Base-by-base conservation (phyloP, 2,113 vertebrate genomes). In the Amphiprion percula region DNA sequence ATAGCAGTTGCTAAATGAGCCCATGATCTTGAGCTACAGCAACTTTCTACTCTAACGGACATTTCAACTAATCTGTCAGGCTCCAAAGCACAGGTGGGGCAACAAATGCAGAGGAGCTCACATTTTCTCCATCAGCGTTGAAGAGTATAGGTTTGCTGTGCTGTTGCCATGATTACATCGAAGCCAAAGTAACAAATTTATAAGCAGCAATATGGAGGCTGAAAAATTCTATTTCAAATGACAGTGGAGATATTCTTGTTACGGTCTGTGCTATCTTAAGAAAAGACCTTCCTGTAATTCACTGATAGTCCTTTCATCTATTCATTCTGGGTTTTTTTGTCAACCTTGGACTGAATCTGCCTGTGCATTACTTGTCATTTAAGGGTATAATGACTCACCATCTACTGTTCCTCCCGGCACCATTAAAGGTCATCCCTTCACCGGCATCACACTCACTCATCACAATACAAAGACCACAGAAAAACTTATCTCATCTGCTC, bases 351-450 rank as follows among this genome's bases (percentile, higher is more conserved):
- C 83, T 54, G 67, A 87, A 67, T 82, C 58, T 1, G 46, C 65
- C 67, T 55, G 55, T 50, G 68, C 60, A 74, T 87, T 79, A 74
- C 60, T 83, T 82, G 88, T 92, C 90, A 77, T 88, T 87, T 87
- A 84, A 66, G 68, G 72, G 71, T 77, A 76, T 86, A 89, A 89
- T 86, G 88, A 83, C 77, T 82, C 77, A 89, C 82, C 74, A 80
- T 81, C 78, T 67, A 46, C 59, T 78, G 83, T 53, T 76, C 77
- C 80, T 82, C 67, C 55, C 50, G 76, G 85, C 82, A 56, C 68
- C 73, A 72, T 84, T 63, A 90, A 90, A 93, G 89, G 87, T 90
- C 90, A 84, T 80, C 63, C 37, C 63, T 78, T 75, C 72, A 66
- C 50, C 23, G 61, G 44, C 41, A 1, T 82, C 61, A 26, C 59